A percentile compares a stretch with the other conserved stretches of the same genome.
Evolutionary conservation across 2,797 vertebrate species (phyloP).

Genomic region (Sandelia bainsii): DNA sequence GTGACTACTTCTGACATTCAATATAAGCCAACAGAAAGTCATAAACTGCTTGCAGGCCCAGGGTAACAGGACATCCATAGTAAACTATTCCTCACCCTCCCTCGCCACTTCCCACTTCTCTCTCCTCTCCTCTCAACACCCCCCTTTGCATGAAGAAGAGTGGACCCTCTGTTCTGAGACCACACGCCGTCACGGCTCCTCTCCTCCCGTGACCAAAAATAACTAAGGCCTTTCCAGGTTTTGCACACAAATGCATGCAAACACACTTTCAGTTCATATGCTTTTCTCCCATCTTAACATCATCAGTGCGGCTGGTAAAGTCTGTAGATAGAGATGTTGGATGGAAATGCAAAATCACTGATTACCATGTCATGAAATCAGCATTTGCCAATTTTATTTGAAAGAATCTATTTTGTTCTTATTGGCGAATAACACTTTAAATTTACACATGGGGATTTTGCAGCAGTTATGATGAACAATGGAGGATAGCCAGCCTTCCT

Average conservation of each 20-base stretch:
- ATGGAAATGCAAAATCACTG: neutral
- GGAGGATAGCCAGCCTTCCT: constrained; percentile 54
- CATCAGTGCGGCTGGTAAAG: constrained; percentile 23
- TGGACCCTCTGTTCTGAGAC: constrained; percentile 81
- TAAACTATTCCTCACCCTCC: constrained; percentile 56
- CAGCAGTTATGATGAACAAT: constrained; percentile 58
- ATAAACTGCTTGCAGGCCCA: constrained; percentile 54
- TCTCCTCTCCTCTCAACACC: constrained; percentile 38
- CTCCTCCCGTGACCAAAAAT: constrained; percentile 80
- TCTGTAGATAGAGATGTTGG: neutral
- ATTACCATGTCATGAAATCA: constrained; percentile 9
- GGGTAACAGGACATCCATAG: constrained; percentile 74
- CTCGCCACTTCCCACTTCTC: constrained; percentile 23
- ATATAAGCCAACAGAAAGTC: constrained; percentile 64
- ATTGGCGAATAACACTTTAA: constrained; percentile 40
- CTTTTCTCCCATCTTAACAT: constrained; percentile 33
- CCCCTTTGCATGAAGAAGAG: constrained; percentile 73
- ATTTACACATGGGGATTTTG: constrained; percentile 61
- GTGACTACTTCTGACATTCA: constrained; percentile 56
- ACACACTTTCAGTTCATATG: constrained; percentile 16
- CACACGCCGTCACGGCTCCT: constrained; percentile 83
- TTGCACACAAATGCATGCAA: constrained; percentile 57
- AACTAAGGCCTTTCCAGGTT: constrained; percentile 74
- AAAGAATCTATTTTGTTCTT: constrained; percentile 27
- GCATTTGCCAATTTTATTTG: constrained; percentile 25